Percentiles rank a stretch among this genome's conserved stretches.
These are phyloP conservation scores for Siniperca scherzeri DNA, from an alignment of 2,797 vertebrate genomes.

Conservation along the genomic window DNA sequence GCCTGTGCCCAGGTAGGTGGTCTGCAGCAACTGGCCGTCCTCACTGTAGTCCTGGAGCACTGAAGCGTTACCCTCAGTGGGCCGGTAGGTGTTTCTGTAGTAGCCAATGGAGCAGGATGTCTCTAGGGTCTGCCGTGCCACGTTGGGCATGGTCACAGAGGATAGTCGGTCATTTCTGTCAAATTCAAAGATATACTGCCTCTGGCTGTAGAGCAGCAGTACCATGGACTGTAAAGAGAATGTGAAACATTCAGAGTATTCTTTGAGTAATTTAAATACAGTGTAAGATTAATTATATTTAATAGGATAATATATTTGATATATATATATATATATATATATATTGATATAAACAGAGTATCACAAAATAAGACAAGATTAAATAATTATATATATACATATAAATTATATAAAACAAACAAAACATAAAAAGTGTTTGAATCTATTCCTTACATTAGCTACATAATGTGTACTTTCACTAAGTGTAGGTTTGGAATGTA, in stretches of 20 bases:
- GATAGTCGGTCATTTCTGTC: slow-evolving; percentile 97
- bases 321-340: background rate
- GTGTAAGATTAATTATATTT: slow-evolving; percentile 2
- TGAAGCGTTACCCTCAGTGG: slow-evolving; percentile 95
- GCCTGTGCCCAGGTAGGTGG: slow-evolving; percentile 94
- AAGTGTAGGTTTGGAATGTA: background rate
- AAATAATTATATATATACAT: background rate
- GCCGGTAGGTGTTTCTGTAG: slow-evolving; percentile 96
- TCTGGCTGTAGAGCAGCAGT: slow-evolving; percentile 96
- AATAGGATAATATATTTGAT: background rate
- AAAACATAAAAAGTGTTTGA: background rate
- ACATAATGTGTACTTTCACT: background rate
- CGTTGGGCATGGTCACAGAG: slow-evolving; percentile 98
- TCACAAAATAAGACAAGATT: background rate
- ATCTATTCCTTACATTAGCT: slow-evolving; percentile 4
- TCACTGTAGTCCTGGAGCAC: slow-evolving; percentile 98
- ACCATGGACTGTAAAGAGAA: slow-evolving; percentile 93
- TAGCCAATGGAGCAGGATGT: slow-evolving; percentile 97
- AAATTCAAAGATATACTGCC: slow-evolving; percentile 99
- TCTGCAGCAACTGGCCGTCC: slow-evolving; percentile 93
- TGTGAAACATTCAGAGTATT: slow-evolving; percentile 22
- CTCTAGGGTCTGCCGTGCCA: slow-evolving; percentile 95
- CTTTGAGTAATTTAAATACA: slow-evolving; percentile 8
- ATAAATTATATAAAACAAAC: background rate
- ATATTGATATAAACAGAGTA: slow-evolving; percentile 8